Conservation (phyloP, 2,797 vertebrate species). For the Anguilla pacifica region DNA sequence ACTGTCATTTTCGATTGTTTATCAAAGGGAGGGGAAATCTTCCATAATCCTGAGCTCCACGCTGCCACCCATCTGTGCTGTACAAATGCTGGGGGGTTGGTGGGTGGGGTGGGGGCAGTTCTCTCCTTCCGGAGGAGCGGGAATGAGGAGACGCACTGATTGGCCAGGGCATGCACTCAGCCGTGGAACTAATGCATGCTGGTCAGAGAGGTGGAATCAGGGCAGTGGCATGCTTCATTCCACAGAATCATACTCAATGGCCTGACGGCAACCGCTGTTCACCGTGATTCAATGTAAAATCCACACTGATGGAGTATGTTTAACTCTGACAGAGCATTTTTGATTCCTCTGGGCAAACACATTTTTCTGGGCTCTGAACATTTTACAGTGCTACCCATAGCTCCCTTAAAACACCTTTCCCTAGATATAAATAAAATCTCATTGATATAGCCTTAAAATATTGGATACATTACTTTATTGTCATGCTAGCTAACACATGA, state of each 20-base stretch:
- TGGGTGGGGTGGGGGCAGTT: not conserved
- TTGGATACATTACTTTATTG: not conserved
- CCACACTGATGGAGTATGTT: not conserved
- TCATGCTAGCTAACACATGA: not conserved
- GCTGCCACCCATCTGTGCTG: conserved; percentile 23
- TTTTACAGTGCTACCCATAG: not conserved
- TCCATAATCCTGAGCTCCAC: conserved; percentile 16
- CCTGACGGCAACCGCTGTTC: not conserved
- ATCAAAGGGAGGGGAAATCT: conserved; percentile 33
- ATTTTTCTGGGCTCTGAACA: not conserved
- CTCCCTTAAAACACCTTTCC: not conserved
- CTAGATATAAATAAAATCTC: not conserved
- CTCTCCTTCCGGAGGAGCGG: not conserved
- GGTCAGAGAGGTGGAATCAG: not conserved
- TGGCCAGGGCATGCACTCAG: not conserved
- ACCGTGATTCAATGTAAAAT: not conserved
- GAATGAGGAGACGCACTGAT: not conserved
- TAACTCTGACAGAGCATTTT: not conserved
- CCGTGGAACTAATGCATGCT: not conserved
- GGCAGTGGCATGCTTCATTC: not conserved
- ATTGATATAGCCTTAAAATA: not conserved
- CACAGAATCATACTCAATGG: not conserved
- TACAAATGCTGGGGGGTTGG: not conserved
- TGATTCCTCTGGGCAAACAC: not conserved
- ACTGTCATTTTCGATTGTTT: conserved; percentile 27